Percentiles rank a stretch among this genome's conserved stretches.
Evolutionary conservation across 2,113 vertebrate genomes (phyloP).

Genomic region (Megaceryle torquata): DNA sequence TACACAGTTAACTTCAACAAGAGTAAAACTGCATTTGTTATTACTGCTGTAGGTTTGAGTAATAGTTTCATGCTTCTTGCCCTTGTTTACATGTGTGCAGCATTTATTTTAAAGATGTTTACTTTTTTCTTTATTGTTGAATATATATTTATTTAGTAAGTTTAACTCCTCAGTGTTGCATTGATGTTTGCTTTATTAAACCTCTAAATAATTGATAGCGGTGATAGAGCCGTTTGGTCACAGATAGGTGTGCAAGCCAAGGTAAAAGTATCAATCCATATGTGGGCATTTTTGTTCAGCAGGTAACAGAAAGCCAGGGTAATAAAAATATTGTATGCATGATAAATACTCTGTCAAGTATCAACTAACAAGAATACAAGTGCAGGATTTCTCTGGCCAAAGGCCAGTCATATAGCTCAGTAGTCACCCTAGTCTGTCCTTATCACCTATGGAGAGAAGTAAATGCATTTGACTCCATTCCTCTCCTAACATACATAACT

Average conservation of each 20-base stretch:
- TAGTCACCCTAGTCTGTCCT: not conserved
- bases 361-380: not conserved
- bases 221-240: not conserved
- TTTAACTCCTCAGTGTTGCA: not conserved
- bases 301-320: not conserved
- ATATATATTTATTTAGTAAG: not conserved
- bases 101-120: not conserved
- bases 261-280: not conserved
- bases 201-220: not conserved
- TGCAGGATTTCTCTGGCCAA: not conserved
- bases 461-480: not conserved
- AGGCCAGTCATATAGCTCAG: not conserved
- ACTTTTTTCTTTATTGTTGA: not conserved
- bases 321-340: not conserved
- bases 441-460: not conserved
- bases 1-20: not conserved
- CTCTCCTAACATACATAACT: not conserved
- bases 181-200: not conserved
- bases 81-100: not conserved
- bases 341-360: not conserved
- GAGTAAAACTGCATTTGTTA: not conserved
- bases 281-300: not conserved
- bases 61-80: not conserved
- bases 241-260: not conserved
- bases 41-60: not conserved